Base-by-base conservation (phyloP, 2,888 invertebrate genomes). In the Prosapia bicincta region DNA sequence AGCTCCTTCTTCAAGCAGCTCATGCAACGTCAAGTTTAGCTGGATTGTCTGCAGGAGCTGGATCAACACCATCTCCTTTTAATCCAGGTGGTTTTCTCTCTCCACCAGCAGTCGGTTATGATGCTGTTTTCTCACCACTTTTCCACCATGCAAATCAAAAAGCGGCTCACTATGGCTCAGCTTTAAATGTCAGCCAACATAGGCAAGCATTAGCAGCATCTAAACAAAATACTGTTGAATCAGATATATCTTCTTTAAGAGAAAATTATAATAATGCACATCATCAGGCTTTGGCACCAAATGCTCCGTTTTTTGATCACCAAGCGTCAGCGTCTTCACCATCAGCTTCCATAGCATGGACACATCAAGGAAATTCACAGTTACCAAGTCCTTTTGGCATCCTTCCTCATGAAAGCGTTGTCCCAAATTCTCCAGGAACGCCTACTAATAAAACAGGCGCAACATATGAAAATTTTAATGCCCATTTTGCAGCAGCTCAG, bases 141-240 rank as follows among this genome's bases (percentile, higher is more conserved):
- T 94, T 94, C 85, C 94, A 94, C 84, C 93, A 92, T 87, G 90
- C 91, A 73, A 91, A 90, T 80, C 89, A 91, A 13, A 92, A 92
- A 81, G 54, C 54, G 20, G 83, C 85, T 66, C 85, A 85, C 79
- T 84, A 85, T 43, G 82, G 81, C 23, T 77, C 82, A 6, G 81
- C 81, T 13, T 79, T 83, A n/a, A 85, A 85, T 76, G 84, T 83
- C 73, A 82, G 79, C 54, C 80, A 79, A 69, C 79, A 80, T 72
- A 76, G 81, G 69, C 76, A 80, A 66, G 72, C 78, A 3, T 81
- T 81, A n/a, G 82, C 82, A 24, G 80, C 82, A 26, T 80, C 82
- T 38, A 84, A 71, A 72, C 74, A 88, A 74, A 87, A 87, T 81
- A 85, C 88, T 74, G 86, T 87, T 38, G 89, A 90, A 83, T 85